phyloP scores from a whole-genome alignment of 2,797 vertebrate genomes.

The Ara ararauna region DNA sequence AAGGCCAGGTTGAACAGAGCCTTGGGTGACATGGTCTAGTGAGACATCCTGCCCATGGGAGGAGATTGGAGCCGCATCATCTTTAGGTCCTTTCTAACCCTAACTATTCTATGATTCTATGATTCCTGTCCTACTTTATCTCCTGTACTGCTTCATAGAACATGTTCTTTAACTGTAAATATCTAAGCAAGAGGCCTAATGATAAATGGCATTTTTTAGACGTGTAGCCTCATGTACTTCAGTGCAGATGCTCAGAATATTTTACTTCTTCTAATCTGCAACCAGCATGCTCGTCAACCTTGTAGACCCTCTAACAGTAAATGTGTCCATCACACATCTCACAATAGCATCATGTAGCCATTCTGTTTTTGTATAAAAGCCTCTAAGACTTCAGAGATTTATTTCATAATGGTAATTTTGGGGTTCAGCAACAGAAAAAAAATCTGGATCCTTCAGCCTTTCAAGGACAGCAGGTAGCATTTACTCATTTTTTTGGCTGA shows the following conservation, averaged over 20 bases:
- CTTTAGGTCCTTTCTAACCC: background rate
- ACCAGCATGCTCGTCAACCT: background rate
- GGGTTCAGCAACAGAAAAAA: background rate
- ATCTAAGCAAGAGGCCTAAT: background rate
- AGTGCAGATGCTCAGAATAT: background rate
- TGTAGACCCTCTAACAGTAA: background rate
- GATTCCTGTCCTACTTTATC: background rate
- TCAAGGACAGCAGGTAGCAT: background rate
- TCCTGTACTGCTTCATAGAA: background rate
- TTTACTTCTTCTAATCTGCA: background rate
- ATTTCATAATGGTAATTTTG: background rate
- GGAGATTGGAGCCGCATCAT: background rate
- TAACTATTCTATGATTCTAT: background rate
- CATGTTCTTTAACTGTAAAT: background rate
- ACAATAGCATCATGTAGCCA: background rate
- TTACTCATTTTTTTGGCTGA: background rate
- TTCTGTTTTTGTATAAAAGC: background rate
- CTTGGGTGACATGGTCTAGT: background rate
- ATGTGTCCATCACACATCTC: background rate
- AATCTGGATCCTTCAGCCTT: background rate
- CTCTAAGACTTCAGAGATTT: background rate
- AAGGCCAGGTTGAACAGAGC: background rate
- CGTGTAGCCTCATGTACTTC: background rate
- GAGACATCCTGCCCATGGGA: background rate
- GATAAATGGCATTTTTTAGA: background rate